Base-by-base conservation (phyloP, 2,888 invertebrate genomes). In the Exephanes ischioxanthus region DNA sequence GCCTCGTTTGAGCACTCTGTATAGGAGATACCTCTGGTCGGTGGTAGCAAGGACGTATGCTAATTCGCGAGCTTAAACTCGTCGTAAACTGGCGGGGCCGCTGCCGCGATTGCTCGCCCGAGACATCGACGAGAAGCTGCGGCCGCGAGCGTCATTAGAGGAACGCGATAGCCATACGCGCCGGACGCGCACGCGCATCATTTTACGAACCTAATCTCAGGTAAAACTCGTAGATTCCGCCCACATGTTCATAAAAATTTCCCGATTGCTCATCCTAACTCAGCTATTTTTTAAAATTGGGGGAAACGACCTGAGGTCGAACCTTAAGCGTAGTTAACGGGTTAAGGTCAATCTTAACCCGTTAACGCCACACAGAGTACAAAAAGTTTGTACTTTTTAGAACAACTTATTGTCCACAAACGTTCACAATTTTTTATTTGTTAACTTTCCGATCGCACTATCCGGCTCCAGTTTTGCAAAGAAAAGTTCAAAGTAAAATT, bases 1-100 rank as follows among this genome's bases (percentile, higher is more conserved):
- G 51, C 16, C 14, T 26, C 55, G 68, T 45, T 68, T 58, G 33
- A 33, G 30, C 30, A 63, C 45, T 33, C 53, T 70, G 51, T 72
- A 72, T 77, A 78, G 26, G 68, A 77, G 77, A 81, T 81, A 79
- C 58, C 58, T 80, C 16, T 53, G 26, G 19, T 70, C 37, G 75
- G 72, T 81, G 83, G 87, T 86, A 86, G 88, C 89, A 88, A 88
- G 89, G 88, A 88, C 87, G 87, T 88, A 89, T 89, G 88, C 77
- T 86, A 88, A 89, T 89, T 78, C 58, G 66, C 53, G 41, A 80
- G 80, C 86, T 87, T 87, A 88, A 88, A 87, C 83, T 87, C 78
- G 77, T 83, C 88, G 86, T 87, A 87, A 88, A 86, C 58, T 78
- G 71, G 68, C 33, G 61, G 75, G 41, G 68, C 14, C 48, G 45